A percentile compares a stretch with the other conserved stretches of the same genome.
Conservation (phyloP, 2,888 invertebrate species). For the Drosophila mercatorum region DNA sequence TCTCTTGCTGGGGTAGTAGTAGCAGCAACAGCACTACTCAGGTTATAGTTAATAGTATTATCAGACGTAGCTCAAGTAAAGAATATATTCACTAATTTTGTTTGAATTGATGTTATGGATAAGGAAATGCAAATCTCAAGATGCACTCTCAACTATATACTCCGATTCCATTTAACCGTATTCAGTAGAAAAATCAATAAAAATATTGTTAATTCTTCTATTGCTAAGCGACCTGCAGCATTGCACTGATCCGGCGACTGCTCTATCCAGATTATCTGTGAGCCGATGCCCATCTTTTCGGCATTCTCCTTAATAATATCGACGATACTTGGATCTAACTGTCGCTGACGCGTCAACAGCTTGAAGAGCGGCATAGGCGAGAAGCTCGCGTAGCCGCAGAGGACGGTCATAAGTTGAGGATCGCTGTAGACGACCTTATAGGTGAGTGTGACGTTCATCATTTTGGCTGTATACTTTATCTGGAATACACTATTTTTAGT, state of each 20-base stretch:
- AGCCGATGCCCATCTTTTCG: constrained; percentile 16
- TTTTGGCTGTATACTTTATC: not conserved
- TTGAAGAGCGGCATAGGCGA: constrained; percentile 60
- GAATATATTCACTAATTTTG: not conserved
- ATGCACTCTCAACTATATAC: not conserved
- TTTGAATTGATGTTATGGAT: too few species aligned
- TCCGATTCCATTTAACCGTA: not conserved
- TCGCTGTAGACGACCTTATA: constrained; percentile 57
- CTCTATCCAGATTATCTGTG: constrained; percentile 49
- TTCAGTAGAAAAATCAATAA: not conserved
- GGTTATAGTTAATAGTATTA: not conserved
- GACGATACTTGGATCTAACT: not conserved
- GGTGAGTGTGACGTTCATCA: constrained; percentile 41
- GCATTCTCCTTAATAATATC: constrained; percentile 17
- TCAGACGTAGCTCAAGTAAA: not conserved
- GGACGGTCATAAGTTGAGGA: constrained; percentile 29
- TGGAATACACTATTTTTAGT: constrained; percentile 55
- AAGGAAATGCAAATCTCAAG: too few species aligned
- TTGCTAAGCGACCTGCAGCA: constrained; percentile 16
- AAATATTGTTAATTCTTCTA: not conserved
- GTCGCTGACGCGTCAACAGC: constrained; percentile 45
- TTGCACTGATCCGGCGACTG: constrained; percentile 49
- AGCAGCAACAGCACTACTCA: not conserved
- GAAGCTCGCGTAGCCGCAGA: constrained; percentile 28
- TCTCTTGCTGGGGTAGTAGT: not conserved